Evolutionary conservation across 2,113 vertebrate species (phyloP).

Genomic region (Chloroceryle aenea): DNA sequence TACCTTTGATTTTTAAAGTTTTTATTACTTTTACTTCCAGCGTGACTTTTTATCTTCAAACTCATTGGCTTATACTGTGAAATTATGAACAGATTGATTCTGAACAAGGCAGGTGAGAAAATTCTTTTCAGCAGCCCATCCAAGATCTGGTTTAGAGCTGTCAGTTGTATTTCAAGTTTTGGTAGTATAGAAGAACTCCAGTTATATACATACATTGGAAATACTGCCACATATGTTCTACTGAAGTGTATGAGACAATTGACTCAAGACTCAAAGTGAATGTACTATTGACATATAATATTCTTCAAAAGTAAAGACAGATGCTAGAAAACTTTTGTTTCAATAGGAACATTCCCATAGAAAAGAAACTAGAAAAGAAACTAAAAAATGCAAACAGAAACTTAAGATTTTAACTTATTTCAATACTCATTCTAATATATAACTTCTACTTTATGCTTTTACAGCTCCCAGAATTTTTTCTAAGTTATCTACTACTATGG

Average conservation of each 20-base stretch:
- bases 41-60: background rate
- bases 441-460: background rate
- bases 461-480: background rate
- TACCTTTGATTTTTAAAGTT: background rate
- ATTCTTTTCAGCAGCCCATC: background rate
- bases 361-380: background rate
- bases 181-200: background rate
- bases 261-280: background rate
- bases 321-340: background rate
- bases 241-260: background rate
- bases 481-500: background rate
- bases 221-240: background rate
- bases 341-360: background rate
- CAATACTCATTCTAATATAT: background rate
- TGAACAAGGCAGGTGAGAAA: background rate
- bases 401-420: background rate
- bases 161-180: background rate
- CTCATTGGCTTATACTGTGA: background rate
- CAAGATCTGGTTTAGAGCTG: background rate
- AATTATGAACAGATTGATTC: slow-evolving; percentile 2
- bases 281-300: background rate
- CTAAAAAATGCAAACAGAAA: background rate
- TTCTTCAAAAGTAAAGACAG: background rate
- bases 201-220: background rate
- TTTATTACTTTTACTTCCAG: background rate